phyloP scores from a whole-genome alignment of 35 echinoderm and acorn worm species.

The Heliocidaris erythrogramma region DNA sequence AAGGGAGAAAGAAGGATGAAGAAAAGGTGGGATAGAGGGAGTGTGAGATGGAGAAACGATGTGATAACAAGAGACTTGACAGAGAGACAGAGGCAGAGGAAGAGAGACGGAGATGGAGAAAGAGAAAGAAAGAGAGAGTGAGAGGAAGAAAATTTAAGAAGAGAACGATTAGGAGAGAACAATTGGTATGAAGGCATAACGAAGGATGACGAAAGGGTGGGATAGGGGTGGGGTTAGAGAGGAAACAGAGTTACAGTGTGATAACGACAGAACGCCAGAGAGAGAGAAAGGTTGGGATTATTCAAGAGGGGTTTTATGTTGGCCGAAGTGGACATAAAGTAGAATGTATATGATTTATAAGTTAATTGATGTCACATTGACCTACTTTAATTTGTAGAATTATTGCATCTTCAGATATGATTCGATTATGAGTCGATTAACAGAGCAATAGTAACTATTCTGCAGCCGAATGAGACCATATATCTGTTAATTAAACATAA shows the following conservation, averaged over 20 bases:
- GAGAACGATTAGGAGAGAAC: not conserved
- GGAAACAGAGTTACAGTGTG: not conserved
- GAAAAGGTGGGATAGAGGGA: not conserved
- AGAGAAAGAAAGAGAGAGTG: too few relatives aligned
- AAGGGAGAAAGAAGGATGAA: not conserved
- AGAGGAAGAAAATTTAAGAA: too few relatives aligned
- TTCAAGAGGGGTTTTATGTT: too few relatives aligned
- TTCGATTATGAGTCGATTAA: not conserved
- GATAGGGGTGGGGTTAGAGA: not conserved
- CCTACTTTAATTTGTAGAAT: too few relatives aligned
- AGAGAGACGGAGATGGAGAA: too few relatives aligned
- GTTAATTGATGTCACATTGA: too few relatives aligned
- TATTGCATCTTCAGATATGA: too few relatives aligned
- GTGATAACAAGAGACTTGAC: not conserved
- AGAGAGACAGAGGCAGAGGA: not conserved
- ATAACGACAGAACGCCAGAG: not conserved
- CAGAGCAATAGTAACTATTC: not conserved
- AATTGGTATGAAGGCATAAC: not conserved
- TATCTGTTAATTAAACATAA: not conserved
- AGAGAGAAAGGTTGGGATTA: too few relatives aligned
- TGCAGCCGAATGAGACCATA: not conserved
- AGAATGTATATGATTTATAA: too few relatives aligned
- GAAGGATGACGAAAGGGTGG: not conserved
- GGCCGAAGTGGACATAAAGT: too few relatives aligned
- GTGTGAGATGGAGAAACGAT: not conserved